A percentile compares a stretch with the other conserved stretches of the same genome.
Conservation (phyloP, 2,797 vertebrate species). For the Myotis pilosus region DNA sequence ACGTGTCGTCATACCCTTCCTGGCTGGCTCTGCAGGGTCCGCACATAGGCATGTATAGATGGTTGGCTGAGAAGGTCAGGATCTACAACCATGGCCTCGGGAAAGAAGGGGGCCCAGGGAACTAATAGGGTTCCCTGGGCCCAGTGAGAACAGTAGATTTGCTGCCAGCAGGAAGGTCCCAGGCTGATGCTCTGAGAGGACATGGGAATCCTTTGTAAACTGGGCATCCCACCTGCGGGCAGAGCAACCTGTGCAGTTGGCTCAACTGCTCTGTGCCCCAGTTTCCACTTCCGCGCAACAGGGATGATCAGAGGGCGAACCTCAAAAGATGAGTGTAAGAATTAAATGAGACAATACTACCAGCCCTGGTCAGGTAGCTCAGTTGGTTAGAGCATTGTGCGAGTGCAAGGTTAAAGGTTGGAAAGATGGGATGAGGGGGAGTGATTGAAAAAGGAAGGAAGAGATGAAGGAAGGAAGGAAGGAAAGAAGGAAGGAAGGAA, state of each 20-base stretch:
- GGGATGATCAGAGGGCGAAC: neutral
- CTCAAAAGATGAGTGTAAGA: neutral
- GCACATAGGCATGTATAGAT: neutral
- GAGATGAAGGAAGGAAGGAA: neutral
- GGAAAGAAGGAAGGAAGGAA: neutral
- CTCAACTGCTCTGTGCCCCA: neutral
- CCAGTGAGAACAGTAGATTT: neutral
- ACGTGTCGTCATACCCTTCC: neutral
- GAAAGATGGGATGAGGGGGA: neutral
- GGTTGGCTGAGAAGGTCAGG: neutral
- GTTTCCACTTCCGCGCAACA: neutral
- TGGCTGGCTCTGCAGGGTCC: neutral
- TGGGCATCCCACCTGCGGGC: neutral
- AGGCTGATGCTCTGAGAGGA: neutral
- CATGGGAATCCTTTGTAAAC: neutral
- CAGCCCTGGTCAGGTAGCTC: too few relatives aligned
- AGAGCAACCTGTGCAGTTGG: neutral
- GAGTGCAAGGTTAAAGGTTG: neutral
- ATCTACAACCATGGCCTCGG: too few relatives aligned
- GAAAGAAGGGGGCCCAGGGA: neutral
- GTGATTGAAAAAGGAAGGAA: neutral
- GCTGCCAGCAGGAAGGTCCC: neutral
- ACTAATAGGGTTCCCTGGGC: neutral
- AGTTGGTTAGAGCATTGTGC: too few relatives aligned
- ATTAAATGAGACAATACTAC: neutral